Evolutionary conservation across 30 jellyfish, hydroid and myxozoan genomes (phyloP).

Genomic region (Rhopilema esculentum): DNA sequence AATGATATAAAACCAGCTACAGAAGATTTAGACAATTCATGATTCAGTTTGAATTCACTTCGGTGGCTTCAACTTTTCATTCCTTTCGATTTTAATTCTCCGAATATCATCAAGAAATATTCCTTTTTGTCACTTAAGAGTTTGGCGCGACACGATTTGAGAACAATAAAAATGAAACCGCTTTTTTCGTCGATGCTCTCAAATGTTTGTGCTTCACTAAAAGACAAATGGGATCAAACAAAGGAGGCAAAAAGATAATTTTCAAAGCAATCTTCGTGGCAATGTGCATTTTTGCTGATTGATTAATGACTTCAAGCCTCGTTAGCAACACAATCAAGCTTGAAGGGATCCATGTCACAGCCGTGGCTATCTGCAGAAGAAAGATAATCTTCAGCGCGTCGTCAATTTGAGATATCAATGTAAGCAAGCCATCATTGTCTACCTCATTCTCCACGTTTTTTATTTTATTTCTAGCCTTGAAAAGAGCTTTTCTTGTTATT

Average conservation of each 20-base stretch:
- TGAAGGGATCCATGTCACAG: conserved; percentile 38
- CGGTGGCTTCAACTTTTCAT: too few relatives aligned
- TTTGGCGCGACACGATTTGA: not conserved
- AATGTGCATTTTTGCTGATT: conserved; percentile 9
- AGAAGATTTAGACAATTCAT: too few relatives aligned
- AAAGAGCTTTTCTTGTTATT: not conserved
- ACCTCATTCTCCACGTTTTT: not conserved
- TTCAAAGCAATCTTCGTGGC: not conserved
- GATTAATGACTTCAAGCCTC: conserved; percentile 1
- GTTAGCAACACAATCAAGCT: not conserved
- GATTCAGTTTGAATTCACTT: too few relatives aligned
- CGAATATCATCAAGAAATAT: too few relatives aligned
- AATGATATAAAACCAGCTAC: too few relatives aligned
- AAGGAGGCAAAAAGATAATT: conserved; percentile 15
- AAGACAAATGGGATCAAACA: conserved; percentile 14
- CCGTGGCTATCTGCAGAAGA: not conserved
- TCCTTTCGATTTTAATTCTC: too few relatives aligned
- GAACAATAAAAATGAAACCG: not conserved
- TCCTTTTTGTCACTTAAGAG: not conserved
- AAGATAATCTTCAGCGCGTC: conserved; percentile 1
- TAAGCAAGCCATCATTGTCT: not conserved
- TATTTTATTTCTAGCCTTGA: not conserved
- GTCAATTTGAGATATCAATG: not conserved
- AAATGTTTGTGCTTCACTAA: not conserved
- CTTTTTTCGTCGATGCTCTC: not conserved